phyloP scores from a whole-genome alignment of 2,113 vertebrate genomes.

The Crotophaga sulcirostris region DNA sequence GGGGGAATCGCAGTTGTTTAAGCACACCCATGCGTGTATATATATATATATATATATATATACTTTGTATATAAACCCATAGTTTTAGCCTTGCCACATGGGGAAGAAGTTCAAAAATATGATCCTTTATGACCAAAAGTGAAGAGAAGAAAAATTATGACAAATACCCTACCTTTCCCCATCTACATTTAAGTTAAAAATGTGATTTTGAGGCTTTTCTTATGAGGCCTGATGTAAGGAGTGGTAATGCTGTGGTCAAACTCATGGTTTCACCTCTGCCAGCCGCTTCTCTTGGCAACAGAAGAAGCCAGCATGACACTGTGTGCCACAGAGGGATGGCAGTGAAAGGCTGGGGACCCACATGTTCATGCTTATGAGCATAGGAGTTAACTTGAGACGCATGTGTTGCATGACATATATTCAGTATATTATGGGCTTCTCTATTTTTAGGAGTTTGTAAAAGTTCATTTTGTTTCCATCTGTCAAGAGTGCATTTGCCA shows the following conservation, averaged over 20 bases:
- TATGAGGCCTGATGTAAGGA: background rate
- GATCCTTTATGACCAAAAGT: background rate
- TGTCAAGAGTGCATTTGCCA: slow-evolving; percentile 29
- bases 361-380: background rate
- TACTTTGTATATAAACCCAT: background rate
- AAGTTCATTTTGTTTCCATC: slow-evolving; percentile 60
- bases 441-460: slow-evolving; percentile 47
- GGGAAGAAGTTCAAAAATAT: background rate
- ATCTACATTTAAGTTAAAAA: background rate
- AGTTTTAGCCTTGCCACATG: background rate
- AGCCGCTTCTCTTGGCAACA: background rate
- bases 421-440: background rate
- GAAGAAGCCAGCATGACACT: background rate
- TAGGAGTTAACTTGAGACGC: background rate
- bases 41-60: background rate
- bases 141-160: background rate
- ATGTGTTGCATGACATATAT: background rate
- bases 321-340: background rate
- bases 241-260: background rate
- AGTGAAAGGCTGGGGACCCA: background rate
- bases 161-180: background rate
- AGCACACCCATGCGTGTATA: background rate
- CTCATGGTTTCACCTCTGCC: background rate
- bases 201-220: background rate
- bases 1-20: background rate